These are phyloP conservation scores for Aramus guarauna DNA, from an alignment of 2,113 vertebrate genomes.

Conservation along the genomic window DNA sequence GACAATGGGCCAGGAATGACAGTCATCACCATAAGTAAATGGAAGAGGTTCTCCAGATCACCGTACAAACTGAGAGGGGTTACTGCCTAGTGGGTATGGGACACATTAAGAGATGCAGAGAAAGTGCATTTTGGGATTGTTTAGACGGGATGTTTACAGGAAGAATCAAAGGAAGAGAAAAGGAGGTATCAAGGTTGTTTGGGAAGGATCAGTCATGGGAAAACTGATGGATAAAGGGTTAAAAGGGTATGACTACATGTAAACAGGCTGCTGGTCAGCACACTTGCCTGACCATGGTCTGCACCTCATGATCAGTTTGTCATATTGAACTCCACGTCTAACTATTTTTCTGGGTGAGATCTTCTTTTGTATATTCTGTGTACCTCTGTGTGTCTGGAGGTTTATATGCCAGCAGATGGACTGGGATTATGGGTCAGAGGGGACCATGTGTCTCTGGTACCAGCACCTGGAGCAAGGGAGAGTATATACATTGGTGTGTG, in stretches of 20 bases:
- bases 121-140: background rate
- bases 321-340: background rate
- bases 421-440: background rate
- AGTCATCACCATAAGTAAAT: background rate
- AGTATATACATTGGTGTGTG: background rate
- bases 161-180: background rate
- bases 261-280: background rate
- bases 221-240: background rate
- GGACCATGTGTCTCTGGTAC: background rate
- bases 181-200: rapidly evolving
- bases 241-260: background rate
- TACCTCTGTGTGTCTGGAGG: background rate
- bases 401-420: background rate
- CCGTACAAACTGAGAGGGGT: background rate
- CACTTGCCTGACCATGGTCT: background rate
- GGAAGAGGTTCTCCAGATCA: background rate
- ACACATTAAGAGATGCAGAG: background rate
- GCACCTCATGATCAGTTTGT: background rate
- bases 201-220: background rate
- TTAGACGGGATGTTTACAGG: background rate
- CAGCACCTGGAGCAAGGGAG: background rate
- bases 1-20: background rate
- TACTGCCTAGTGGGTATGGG: background rate
- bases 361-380: background rate
- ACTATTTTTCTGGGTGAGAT: background rate